Percentiles rank a stretch among this genome's conserved stretches.
Conservation (phyloP, 2,888 invertebrate species). For the Pharmacophagus antenor region DNA sequence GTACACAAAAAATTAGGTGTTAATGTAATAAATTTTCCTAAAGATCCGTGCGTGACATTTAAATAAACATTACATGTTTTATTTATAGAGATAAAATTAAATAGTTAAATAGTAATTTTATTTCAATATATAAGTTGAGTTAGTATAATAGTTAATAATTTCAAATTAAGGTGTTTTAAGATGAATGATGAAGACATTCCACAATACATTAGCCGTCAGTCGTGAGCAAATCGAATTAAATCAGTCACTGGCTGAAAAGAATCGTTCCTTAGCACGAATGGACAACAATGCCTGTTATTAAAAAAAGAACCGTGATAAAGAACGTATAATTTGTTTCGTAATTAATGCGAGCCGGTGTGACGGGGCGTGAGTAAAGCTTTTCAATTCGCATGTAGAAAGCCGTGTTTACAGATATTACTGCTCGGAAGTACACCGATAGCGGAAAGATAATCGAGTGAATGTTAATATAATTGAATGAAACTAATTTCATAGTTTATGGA, state of each 20-base stretch:
- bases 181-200: slow-evolving; percentile 60
- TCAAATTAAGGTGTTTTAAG: slow-evolving; percentile 35
- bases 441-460: slow-evolving; percentile 57
- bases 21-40: too few relatives aligned
- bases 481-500: slow-evolving; percentile 62
- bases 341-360: slow-evolving; percentile 71
- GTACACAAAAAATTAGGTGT: too few relatives aligned
- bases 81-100: slow-evolving; percentile 3
- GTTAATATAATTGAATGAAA: slow-evolving; percentile 62
- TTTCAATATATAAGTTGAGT: slow-evolving; percentile 11
- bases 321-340: slow-evolving; percentile 73
- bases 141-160: slow-evolving; percentile 20
- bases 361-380: slow-evolving; percentile 72
- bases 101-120: not conserved
- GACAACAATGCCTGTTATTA: slow-evolving; percentile 77
- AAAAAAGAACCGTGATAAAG: slow-evolving; percentile 72
- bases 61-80: slow-evolving; percentile 1
- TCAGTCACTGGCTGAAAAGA: slow-evolving; percentile 73
- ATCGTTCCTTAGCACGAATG: slow-evolving; percentile 76
- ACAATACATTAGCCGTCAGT: slow-evolving; percentile 53
- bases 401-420: slow-evolving; percentile 58
- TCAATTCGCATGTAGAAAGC: slow-evolving; percentile 67
- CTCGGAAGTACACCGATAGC: slow-evolving; percentile 59
- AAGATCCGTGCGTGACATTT: too few relatives aligned
- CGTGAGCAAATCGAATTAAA: slow-evolving; percentile 73